phyloP scores from a whole-genome alignment of 2,113 vertebrate genomes.

The Hiodon tergisus region DNA sequence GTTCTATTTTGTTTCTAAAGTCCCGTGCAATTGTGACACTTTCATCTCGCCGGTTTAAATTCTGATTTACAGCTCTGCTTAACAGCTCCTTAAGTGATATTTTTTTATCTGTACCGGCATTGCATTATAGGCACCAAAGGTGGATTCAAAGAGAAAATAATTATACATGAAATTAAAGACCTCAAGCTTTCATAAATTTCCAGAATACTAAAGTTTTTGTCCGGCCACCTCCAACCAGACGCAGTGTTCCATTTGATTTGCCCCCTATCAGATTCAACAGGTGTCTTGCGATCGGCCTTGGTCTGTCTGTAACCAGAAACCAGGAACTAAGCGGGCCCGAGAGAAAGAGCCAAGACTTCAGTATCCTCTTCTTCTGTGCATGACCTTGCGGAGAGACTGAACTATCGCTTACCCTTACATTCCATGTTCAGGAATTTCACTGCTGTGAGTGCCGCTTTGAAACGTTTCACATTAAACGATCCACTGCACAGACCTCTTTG shows the following conservation, averaged over 20 bases:
- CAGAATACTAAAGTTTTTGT: no score
- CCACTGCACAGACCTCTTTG: conserved; percentile 46
- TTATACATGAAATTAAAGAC: no score
- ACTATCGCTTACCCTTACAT: conserved; percentile 42
- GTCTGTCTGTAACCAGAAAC: conserved; percentile 2
- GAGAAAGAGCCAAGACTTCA: conserved; percentile 29
- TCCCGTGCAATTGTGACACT: no score
- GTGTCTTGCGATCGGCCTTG: conserved; percentile 13
- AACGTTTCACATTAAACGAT: conserved; percentile 55
- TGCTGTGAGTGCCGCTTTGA: conserved; percentile 45
- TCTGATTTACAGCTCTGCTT: no score
- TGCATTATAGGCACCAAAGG: no score
- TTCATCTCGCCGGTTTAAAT: no score
- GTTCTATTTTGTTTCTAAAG: no score
- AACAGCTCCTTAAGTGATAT: no score
- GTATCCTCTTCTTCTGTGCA: conserved; percentile 34
- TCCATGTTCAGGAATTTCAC: conserved; percentile 42
- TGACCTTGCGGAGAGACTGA: conserved; percentile 42
- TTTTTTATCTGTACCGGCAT: no score
- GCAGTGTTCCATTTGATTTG: not conserved
- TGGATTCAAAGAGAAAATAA: no score
- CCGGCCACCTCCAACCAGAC: not conserved
- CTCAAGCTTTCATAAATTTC: no score
- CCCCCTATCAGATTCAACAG: conserved; percentile 3
- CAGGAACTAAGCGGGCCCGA: not conserved